Percentiles rank a stretch among this genome's conserved stretches.
phyloP scores from a whole-genome alignment of 2,888 invertebrate genomes.

The Drepana falcataria region DNA sequence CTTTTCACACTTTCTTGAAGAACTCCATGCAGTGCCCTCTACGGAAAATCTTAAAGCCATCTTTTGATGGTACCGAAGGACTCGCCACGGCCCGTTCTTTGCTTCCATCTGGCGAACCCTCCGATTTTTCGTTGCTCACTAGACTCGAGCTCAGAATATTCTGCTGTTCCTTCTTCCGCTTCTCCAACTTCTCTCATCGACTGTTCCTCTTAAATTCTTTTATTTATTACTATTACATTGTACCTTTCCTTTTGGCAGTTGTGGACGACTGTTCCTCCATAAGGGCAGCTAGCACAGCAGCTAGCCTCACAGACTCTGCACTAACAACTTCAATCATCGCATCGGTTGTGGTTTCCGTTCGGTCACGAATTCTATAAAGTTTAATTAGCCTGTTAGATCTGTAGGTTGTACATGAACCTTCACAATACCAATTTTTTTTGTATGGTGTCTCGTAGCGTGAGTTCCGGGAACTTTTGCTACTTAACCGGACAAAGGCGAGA shows the following conservation, averaged over 20 bases:
- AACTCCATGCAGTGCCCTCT: too few species aligned
- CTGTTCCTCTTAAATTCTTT: slow-evolving; percentile 95
- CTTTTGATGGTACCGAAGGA: slow-evolving; percentile 24
- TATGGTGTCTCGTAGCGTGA: too few species aligned
- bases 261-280: slow-evolving; percentile 57
- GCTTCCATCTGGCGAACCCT: slow-evolving; percentile 48
- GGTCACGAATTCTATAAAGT: slow-evolving; percentile 48
- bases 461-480: too few species aligned
- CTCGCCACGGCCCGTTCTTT: slow-evolving; percentile 46
- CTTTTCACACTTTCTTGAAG: too few species aligned
- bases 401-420: too few species aligned
- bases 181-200: slow-evolving; percentile 91
- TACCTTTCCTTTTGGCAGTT: slow-evolving; percentile 68
- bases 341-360: slow-evolving; percentile 58
- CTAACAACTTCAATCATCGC: slow-evolving; percentile 58
- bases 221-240: neutral
- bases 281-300: slow-evolving; percentile 59
- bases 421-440: too few species aligned
- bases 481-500: too few species aligned
- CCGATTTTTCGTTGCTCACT: slow-evolving; percentile 47
- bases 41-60: too few species aligned
- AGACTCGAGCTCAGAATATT: slow-evolving; percentile 82
- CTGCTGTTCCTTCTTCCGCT: slow-evolving; percentile 94
- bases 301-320: slow-evolving; percentile 63
- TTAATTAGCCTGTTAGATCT: too few species aligned